Evolutionary conservation across 2,113 vertebrate genomes (phyloP).

Genomic region (Heteronetta atricapilla): DNA sequence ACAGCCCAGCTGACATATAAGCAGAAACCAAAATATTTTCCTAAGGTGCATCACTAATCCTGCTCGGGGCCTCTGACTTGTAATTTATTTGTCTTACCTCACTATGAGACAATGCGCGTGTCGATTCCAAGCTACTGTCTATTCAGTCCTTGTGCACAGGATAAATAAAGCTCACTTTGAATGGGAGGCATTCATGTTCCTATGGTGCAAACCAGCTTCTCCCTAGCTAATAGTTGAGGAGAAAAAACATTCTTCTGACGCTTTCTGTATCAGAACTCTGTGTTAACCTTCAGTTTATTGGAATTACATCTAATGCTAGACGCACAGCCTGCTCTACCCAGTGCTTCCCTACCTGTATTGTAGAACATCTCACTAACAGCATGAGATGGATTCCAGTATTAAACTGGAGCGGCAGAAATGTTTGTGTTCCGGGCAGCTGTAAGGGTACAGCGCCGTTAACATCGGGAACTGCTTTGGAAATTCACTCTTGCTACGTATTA

Average conservation of each 20-base stretch:
- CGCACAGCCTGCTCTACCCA: not conserved
- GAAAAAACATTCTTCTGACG: not conserved
- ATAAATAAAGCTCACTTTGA: conserved; percentile 16
- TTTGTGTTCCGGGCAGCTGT: not conserved
- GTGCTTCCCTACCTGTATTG: too few species aligned
- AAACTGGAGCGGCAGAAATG: not conserved
- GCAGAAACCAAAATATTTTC: conserved; percentile 67
- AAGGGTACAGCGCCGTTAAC: not conserved
- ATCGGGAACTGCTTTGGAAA: not conserved
- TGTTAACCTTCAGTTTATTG: not conserved
- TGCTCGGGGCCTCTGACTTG: not conserved
- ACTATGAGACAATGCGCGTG: conserved; percentile 31
- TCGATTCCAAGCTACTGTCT: conserved; percentile 49
- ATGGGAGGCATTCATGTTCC: not conserved
- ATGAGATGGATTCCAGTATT: not conserved
- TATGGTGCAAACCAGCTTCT: not conserved
- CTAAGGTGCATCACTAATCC: conserved; percentile 59
- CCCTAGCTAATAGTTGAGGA: not conserved
- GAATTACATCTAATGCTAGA: rapidly evolving
- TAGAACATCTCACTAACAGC: not conserved
- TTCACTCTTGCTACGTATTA: not conserved
- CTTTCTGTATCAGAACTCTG: not conserved
- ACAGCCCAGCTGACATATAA: conserved; percentile 45
- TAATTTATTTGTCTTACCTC: conserved; percentile 65
- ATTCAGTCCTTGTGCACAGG: not conserved